Conservation (phyloP, 1,140 invertebrate species). For the Psilanteris sp. region DNA sequence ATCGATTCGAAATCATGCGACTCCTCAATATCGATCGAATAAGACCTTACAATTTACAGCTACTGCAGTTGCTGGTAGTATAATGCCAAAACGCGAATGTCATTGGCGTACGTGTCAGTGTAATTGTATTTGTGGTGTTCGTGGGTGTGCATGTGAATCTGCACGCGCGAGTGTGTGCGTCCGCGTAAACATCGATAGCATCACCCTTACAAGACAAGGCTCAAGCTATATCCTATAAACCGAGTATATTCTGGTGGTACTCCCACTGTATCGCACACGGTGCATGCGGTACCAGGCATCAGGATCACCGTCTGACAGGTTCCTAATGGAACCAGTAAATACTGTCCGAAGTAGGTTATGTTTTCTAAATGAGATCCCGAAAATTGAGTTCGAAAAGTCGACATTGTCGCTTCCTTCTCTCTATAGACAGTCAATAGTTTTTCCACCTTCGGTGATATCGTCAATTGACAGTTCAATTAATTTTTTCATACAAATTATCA, state of each 20-base stretch:
- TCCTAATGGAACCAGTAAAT: conserved; percentile 80
- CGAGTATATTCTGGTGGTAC: conserved; percentile 57
- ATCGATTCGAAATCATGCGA: conserved; percentile 45
- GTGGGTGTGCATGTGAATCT: conserved; percentile 8
- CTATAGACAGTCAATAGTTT: conserved; percentile 19
- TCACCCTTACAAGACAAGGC: conserved; percentile 61
- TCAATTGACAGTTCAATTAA: conserved; percentile 55
- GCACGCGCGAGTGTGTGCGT: conserved; percentile 10
- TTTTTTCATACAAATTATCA: conserved; percentile 17
- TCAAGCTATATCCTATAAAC: conserved; percentile 62
- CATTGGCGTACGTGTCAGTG: conserved; percentile 50
- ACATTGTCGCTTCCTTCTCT: conserved; percentile 48
- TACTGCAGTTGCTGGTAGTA: conserved; percentile 55
- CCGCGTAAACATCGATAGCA: conserved; percentile 60
- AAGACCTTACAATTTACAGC: conserved; percentile 69
- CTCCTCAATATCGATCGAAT: conserved; percentile 43
- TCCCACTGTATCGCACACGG: conserved; percentile 51
- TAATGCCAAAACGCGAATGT: conserved; percentile 58
- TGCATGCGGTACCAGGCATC: conserved; percentile 68
- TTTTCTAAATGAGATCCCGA: conserved; percentile 79
- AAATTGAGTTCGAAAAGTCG: conserved; percentile 75
- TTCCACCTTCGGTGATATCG: conserved; percentile 17
- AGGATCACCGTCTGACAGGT: conserved; percentile 79
- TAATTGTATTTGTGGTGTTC: no score
- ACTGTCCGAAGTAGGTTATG: conserved; percentile 77